phyloP scores from a whole-genome alignment of 2,113 vertebrate species.

The Artemisiospiza belli region DNA sequence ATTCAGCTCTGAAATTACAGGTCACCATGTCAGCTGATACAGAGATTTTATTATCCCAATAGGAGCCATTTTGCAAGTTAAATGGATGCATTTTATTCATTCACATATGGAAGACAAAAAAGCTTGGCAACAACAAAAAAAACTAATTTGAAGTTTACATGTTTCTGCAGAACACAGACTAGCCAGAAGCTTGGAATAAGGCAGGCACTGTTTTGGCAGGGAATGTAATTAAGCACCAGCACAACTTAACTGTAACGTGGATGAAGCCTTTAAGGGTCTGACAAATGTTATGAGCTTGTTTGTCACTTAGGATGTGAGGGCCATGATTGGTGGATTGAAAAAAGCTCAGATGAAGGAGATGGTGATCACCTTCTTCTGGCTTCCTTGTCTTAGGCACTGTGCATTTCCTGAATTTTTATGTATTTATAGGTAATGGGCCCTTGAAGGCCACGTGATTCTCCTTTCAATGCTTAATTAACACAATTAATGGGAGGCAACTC shows the following conservation, averaged over 20 bases:
- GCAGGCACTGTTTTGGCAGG: background rate
- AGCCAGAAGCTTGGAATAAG: background rate
- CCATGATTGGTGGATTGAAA: background rate
- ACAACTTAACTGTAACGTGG: background rate
- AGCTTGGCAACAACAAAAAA: background rate
- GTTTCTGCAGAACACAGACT: background rate
- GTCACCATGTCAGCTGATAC: background rate
- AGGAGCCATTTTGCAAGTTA: background rate
- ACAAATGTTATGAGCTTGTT: background rate
- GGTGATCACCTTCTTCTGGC: background rate
- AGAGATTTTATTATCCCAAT: background rate
- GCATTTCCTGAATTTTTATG: background rate
- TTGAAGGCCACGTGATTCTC: background rate
- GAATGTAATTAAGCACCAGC: background rate
- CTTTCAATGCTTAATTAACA: too few species aligned
- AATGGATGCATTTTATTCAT: background rate
- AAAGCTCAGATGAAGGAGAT: background rate
- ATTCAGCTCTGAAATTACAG: background rate
- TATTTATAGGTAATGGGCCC: background rate
- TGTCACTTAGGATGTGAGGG: background rate
- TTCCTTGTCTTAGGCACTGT: background rate
- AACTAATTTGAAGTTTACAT: background rate
- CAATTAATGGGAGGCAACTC: background rate
- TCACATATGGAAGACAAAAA: rapidly evolving
- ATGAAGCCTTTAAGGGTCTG: background rate